Evolutionary conservation across 2,888 invertebrate species (phyloP).

Genomic region (Athalia circularis): DNA sequence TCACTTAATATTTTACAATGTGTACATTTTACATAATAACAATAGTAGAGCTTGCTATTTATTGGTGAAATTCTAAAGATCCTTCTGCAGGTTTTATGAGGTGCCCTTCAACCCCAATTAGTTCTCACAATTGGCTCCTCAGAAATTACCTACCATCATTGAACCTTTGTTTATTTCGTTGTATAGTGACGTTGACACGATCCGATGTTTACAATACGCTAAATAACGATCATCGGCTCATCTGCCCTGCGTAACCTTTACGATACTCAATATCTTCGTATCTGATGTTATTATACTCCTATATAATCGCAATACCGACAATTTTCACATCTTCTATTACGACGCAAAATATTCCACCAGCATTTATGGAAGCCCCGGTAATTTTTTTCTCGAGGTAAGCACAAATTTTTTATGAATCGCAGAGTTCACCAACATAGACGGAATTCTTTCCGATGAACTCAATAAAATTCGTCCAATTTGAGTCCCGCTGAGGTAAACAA

Average conservation of each 20-base stretch:
- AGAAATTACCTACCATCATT: conserved; percentile 9
- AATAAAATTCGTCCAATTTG: too few species aligned
- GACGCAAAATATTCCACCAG: too few species aligned
- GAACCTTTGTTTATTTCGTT: conserved; percentile 6
- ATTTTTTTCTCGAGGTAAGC: too few species aligned
- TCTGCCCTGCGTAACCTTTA: conserved; percentile 8
- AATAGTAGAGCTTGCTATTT: background rate
- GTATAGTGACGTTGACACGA: background rate
- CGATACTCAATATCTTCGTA: conserved; percentile 7
- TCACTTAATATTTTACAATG: too few species aligned
- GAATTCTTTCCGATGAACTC: too few species aligned
- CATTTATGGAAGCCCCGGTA: too few species aligned
- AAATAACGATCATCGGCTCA: background rate
- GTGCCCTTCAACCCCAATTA: conserved; percentile 10
- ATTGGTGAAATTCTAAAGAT: conserved; percentile 1
- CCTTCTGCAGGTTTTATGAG: too few species aligned
- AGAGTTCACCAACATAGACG: too few species aligned
- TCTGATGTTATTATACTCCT: background rate
- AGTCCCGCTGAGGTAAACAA: too few species aligned
- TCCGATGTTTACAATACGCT: background rate
- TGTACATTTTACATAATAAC: too few species aligned
- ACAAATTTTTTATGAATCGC: too few species aligned
- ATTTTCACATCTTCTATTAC: background rate
- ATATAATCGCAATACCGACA: background rate
- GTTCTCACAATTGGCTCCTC: background rate